A percentile compares a stretch with the other conserved stretches of the same genome.
Conservation (phyloP, 2,113 vertebrate genomes). For the Rhinoptilus africanus region DNA sequence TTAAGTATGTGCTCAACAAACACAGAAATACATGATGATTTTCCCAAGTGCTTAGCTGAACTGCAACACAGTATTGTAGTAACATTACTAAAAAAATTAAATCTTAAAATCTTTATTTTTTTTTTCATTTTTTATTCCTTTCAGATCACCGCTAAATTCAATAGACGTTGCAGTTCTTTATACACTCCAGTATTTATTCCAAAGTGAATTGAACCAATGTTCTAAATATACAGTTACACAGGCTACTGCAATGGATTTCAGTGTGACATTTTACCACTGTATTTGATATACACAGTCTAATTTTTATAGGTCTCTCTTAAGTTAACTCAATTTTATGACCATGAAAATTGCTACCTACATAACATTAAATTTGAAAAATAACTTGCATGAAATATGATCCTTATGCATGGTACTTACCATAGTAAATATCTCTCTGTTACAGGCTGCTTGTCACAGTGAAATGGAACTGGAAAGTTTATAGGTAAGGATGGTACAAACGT, state of each 20-base stretch:
- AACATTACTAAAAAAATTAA: neutral
- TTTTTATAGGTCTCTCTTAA: constrained; percentile 41
- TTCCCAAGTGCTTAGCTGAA: neutral
- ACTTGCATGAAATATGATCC: constrained; percentile 37
- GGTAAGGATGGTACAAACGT: neutral
- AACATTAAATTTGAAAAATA: constrained; percentile 38
- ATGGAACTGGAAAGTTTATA: neutral
- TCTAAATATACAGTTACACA: neutral
- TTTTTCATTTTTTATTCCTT: neutral
- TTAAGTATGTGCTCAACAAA: neutral
- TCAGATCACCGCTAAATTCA: neutral
- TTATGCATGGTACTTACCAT: neutral
- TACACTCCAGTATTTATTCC: neutral
- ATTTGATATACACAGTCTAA: constrained; percentile 24
- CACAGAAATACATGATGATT: neutral
- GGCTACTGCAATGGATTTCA: neutral
- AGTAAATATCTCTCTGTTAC: constrained; percentile 31
- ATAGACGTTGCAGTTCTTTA: neutral
- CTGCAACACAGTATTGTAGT: neutral
- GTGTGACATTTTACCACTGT: neutral
- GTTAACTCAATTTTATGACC: constrained; percentile 24
- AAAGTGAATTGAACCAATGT: neutral
- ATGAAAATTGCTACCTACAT: constrained; percentile 33
- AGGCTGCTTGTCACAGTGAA: constrained; percentile 22
- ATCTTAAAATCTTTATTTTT: neutral